Conservation (phyloP, 2,113 vertebrate genomes). For the Corapipo altera region DNA sequence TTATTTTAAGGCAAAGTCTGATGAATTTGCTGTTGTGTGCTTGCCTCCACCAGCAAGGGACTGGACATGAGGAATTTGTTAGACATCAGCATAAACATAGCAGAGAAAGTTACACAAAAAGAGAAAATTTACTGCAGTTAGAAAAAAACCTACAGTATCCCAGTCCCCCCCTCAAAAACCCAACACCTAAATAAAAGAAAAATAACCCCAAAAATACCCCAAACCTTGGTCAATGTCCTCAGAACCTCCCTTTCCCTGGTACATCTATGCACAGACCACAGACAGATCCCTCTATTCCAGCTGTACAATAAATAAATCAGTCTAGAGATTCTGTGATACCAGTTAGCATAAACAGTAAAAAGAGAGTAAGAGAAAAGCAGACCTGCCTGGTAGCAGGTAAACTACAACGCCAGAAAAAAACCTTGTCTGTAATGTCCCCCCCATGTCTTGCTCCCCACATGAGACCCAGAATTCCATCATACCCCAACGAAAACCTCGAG, state of each 20-base stretch:
- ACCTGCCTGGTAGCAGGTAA: background rate
- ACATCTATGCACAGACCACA: background rate
- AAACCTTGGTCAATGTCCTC: background rate
- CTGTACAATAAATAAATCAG: too few species aligned
- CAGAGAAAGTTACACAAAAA: background rate
- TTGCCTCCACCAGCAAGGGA: background rate
- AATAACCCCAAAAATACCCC: background rate
- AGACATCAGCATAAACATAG: background rate
- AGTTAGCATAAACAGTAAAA: background rate
- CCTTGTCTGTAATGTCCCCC: background rate
- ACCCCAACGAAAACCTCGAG: background rate
- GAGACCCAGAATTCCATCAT: background rate
- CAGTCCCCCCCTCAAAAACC: fast-evolving
- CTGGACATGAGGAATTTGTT: background rate
- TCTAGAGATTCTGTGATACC: background rate
- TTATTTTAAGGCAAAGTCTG: background rate
- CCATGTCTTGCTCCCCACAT: background rate
- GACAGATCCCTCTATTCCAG: background rate
- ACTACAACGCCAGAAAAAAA: background rate
- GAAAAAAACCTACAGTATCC: background rate
- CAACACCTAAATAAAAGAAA: background rate
- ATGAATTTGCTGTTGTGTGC: background rate
- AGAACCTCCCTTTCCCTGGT: background rate
- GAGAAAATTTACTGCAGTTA: background rate
- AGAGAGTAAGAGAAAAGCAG: background rate